Evolutionary conservation across 2,888 invertebrate species (phyloP), one percentile per base, ranked within the genome.

Genomic region (Cloeon dipterum): DNA sequence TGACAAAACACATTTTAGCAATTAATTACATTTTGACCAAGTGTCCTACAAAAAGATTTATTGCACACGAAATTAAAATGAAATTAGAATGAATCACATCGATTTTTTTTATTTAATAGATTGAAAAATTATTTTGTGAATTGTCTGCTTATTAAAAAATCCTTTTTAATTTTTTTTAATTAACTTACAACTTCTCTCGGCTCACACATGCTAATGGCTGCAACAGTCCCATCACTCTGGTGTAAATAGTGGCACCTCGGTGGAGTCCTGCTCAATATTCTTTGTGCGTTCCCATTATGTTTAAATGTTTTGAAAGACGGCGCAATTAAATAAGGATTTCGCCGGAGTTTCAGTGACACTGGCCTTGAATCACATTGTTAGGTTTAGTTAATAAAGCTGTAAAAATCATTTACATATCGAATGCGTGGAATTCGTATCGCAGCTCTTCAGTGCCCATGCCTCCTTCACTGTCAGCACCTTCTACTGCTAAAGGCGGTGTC

Each of bases 171-270:
- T 21, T 26, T 26, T n/a, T n/a, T n/a, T 21, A 36, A 19, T 34
- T 13, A 13, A 57, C 66, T 63, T 55, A 76, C 75, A 52, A 75
- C 59, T 34, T 64, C 56, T 47, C 65, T 63, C 42, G 68, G 63
- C 43, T 65, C 60, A 51, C 75, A 76, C 26, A 71, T 63, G 44
- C 70, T 75, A 43, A 77, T 61, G 2, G 76, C 73, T 7, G 75
- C 76, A 1, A 70, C 66, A 18, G 62, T 59, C 11, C 53, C 55
- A 2, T 56, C 56, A 42, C 69, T 66, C 3, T 58, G 50, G 50
- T 76, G 73, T 34, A 74, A 55, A 54, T 67, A 77, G 51, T 75
- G 70, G 49, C 76, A 76, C 25, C 63, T 59, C 13, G 58, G 45
- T 23, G n/a, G 53, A 2, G 34, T 26, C 8, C 26, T 14, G 8